Conservation (phyloP, 1,140 invertebrate genomes). For the Littorina saxatilis region DNA sequence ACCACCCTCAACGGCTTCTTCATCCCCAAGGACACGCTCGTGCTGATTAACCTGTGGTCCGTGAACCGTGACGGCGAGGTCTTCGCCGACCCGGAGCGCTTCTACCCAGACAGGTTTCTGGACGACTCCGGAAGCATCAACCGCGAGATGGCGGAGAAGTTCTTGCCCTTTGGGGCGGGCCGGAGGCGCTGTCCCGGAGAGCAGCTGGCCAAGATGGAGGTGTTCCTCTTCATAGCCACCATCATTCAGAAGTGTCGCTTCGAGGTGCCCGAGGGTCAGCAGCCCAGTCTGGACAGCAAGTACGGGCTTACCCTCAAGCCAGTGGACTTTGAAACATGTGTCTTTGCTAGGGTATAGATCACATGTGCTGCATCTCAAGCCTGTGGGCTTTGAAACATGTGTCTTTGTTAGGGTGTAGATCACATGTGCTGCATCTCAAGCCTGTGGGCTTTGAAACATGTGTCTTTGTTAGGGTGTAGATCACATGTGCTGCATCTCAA, state of each 20-base stretch:
- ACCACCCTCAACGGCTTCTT: constrained; percentile 36
- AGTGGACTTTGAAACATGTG: constrained; percentile 50
- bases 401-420: neutral
- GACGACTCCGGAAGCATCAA: constrained; percentile 49
- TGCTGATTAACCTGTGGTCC: constrained; percentile 70
- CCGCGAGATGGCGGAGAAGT: constrained; percentile 47
- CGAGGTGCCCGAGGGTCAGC: constrained; percentile 67
- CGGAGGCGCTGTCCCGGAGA: constrained; percentile 84
- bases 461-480: no score
- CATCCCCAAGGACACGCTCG: constrained; percentile 64
- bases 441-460: no score
- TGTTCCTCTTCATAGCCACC: constrained; percentile 84
- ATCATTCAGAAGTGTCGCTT: constrained; percentile 80
- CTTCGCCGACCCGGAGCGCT: constrained; percentile 64
- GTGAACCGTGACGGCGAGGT: constrained; percentile 61
- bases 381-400: neutral
- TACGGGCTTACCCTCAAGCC: constrained; percentile 68
- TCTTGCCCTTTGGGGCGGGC: constrained; percentile 66
- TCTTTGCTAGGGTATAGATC: neutral
- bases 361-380: neutral
- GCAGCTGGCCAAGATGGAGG: constrained; percentile 82
- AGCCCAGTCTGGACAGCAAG: constrained; percentile 62
- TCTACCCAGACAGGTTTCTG: constrained; percentile 67
- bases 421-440: no score
- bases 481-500: no score